phyloP scores from a whole-genome alignment of 2,888 invertebrate genomes.

The Cataglyphis altisquamis region DNA sequence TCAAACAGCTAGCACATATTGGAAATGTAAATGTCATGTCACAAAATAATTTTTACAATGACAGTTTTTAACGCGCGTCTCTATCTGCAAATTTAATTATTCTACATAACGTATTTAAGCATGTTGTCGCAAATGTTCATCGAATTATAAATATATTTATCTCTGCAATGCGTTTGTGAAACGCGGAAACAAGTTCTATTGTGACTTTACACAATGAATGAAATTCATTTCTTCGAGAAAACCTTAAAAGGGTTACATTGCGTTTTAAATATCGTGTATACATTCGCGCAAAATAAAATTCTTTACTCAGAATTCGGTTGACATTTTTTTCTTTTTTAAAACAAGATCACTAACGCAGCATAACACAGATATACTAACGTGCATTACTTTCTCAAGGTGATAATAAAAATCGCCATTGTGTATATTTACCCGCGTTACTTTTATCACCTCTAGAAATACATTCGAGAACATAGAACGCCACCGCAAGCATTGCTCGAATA shows the following conservation, averaged over 20 bases:
- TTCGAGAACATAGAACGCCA: neutral
- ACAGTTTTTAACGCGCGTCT: neutral
- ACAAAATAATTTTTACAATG: neutral
- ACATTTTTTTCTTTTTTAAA: conserved; percentile 6
- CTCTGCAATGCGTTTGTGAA: neutral
- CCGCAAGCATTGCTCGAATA: conserved; percentile 50
- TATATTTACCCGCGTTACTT: conserved; percentile 26
- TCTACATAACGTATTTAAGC: conserved; percentile 1
- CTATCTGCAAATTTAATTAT: conserved; percentile 28
- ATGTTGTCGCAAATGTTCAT: neutral
- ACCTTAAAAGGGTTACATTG: neutral
- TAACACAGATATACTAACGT: conserved; percentile 36
- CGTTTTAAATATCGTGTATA: conserved; percentile 7
- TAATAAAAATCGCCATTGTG: conserved; percentile 34
- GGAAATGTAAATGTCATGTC: conserved; percentile 11
- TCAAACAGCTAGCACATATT: neutral
- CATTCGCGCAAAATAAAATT: conserved; percentile 9
- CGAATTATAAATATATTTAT: conserved; percentile 23
- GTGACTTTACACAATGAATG: neutral
- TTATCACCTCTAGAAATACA: conserved; percentile 35
- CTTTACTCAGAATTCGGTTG: neutral
- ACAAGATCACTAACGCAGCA: neutral
- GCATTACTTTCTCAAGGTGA: conserved; percentile 36
- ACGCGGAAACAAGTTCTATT: neutral
- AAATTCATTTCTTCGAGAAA: conserved; percentile 10